phyloP scores from a whole-genome alignment of 2,888 invertebrate genomes.

The Spilosoma lubricipeda region DNA sequence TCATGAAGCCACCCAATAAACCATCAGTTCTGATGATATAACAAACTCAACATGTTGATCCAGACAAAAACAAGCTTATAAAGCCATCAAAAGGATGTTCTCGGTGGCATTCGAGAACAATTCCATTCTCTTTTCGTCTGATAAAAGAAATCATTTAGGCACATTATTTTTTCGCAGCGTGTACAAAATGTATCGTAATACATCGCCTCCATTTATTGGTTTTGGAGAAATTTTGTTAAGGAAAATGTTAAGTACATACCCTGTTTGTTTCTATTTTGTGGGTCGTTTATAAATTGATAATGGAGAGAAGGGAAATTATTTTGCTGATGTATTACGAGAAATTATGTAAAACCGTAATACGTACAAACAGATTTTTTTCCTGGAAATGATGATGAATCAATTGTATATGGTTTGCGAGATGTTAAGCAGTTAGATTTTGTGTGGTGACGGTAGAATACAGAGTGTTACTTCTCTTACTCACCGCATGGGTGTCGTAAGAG shows the following conservation, averaged over 20 bases:
- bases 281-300: constrained; percentile 22
- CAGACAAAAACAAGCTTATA: constrained; percentile 53
- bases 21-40: constrained; percentile 49
- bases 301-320: constrained; percentile 4
- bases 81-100: constrained; percentile 58
- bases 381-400: background rate
- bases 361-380: background rate
- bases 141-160: constrained; percentile 56
- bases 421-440: too few relatives aligned
- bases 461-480: too few relatives aligned
- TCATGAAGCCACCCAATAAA: constrained; percentile 33
- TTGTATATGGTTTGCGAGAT: background rate
- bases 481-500: too few relatives aligned
- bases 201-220: constrained; percentile 41
- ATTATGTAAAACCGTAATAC: constrained; percentile 4
- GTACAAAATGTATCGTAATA: constrained; percentile 39
- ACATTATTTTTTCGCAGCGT: constrained; percentile 44
- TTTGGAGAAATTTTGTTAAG: constrained; percentile 33
- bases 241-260: constrained; percentile 32
- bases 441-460: too few relatives aligned
- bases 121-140: constrained; percentile 46
- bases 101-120: constrained; percentile 49
- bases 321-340: background rate
- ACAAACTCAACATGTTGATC: constrained; percentile 42
- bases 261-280: constrained; percentile 23